A percentile compares a stretch with the other conserved stretches of the same genome.
phyloP scores from a whole-genome alignment of 2,888 invertebrate genomes.

The Cephus rjabovi region DNA sequence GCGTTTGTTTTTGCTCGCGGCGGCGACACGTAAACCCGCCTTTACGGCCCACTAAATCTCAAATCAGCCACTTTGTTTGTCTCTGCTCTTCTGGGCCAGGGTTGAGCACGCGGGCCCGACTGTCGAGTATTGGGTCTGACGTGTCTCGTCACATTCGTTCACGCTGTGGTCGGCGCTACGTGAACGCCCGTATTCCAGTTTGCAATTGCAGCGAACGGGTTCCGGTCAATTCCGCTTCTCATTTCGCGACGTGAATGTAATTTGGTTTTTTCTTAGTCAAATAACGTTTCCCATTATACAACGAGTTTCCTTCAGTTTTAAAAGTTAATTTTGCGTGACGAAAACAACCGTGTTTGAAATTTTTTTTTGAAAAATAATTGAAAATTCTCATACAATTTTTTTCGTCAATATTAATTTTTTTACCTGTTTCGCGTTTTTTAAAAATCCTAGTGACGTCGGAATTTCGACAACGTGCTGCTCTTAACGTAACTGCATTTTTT shows the following conservation, averaged over 20 bases:
- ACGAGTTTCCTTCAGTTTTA: background rate
- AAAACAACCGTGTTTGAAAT: background rate
- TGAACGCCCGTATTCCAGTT: background rate
- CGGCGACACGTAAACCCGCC: conserved; percentile 13
- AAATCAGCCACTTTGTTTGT: conserved; percentile 41
- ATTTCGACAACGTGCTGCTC: background rate
- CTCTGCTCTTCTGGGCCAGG: background rate
- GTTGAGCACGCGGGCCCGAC: background rate
- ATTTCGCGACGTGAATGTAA: too few relatives aligned
- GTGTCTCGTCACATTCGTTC: background rate
- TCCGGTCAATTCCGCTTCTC: too few relatives aligned
- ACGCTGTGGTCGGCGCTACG: background rate
- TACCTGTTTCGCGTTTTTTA: background rate
- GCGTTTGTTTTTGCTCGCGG: conserved; percentile 31
- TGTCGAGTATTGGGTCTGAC: background rate
- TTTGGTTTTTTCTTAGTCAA: too few relatives aligned
- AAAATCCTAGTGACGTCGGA: background rate
- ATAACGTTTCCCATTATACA: background rate
- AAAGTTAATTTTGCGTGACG: background rate
- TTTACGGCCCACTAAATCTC: conserved; percentile 34
- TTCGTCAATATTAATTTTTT: background rate
- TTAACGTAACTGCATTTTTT: background rate
- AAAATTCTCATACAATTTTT: background rate
- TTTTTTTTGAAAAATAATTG: background rate
- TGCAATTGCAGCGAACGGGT: background rate